Evolutionary conservation across 1,140 invertebrate genomes (phyloP).

Genomic region (Brachionus koreanus): DNA sequence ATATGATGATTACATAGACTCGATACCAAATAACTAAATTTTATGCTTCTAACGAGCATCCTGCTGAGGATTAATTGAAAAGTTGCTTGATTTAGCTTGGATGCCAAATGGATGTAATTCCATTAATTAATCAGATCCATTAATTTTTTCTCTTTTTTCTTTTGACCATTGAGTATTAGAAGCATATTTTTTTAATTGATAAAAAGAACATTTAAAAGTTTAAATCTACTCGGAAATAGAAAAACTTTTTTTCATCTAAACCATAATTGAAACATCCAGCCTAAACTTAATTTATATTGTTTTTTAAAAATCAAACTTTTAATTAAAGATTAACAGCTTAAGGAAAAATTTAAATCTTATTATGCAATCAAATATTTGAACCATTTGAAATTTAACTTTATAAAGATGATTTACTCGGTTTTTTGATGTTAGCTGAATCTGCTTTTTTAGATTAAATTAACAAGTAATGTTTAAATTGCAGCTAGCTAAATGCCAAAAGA

Average conservation of each 20-base stretch:
- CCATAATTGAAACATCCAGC: no score
- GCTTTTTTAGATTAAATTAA: not conserved
- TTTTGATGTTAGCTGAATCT: not conserved
- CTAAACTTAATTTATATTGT: not conserved
- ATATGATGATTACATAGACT: not conserved
- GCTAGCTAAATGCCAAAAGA: not conserved
- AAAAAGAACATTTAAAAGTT: not conserved
- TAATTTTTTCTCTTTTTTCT: not conserved
- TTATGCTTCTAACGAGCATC: not conserved
- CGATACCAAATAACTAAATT: not conserved
- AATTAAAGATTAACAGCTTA: conserved; percentile 8
- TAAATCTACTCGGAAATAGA: not conserved
- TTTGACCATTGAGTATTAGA: not conserved
- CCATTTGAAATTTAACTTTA: not conserved
- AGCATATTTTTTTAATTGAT: not conserved
- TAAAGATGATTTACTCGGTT: not conserved
- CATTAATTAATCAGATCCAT: not conserved
- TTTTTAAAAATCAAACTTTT: not conserved
- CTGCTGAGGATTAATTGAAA: not conserved
- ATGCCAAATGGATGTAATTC: not conserved
- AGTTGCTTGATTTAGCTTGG: not conserved
- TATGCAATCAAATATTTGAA: not conserved
- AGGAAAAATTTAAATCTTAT: not conserved
- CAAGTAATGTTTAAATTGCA: not conserved
- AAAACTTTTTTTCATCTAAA: no score